Conservation (phyloP, 2,113 vertebrate genomes). For the Amphiprion percula region DNA sequence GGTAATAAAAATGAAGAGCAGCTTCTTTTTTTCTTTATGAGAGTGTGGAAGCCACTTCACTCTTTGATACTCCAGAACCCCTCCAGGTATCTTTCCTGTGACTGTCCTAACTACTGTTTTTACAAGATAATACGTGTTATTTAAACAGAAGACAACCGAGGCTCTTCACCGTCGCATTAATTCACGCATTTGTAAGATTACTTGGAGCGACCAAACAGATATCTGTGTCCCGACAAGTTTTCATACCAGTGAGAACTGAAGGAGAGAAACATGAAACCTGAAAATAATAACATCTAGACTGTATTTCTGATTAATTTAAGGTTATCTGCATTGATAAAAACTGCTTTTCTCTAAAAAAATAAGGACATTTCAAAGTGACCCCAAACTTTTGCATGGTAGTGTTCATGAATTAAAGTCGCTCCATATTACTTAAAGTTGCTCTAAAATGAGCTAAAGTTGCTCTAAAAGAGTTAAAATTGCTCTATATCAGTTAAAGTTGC, state of each 20-base stretch:
- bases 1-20: constrained; percentile 13
- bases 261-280: too few species aligned
- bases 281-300: not conserved
- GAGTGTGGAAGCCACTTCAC: constrained; percentile 25
- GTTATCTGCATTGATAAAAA: too few species aligned
- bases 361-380: too few species aligned
- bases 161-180: constrained; percentile 4
- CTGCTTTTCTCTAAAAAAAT: too few species aligned
- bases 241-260: constrained; percentile 19
- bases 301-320: too few species aligned
- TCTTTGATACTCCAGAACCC: constrained; percentile 39
- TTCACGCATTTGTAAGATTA: not conserved
- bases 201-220: not conserved
- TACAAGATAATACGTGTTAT: constrained; percentile 53
- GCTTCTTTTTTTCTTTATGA: constrained; percentile 43
- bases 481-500: too few species aligned
- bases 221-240: constrained; percentile 43
- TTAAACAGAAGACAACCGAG: constrained; percentile 23
- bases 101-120: constrained; percentile 47
- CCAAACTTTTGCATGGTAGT: too few species aligned
- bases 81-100: constrained; percentile 46
- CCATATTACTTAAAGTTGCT: too few species aligned
- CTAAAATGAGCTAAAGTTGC: too few species aligned
- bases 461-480: too few species aligned
- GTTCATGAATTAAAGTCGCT: too few species aligned